Conservation (phyloP, 1,140 invertebrate species). For the Neodiprion fabricii region DNA sequence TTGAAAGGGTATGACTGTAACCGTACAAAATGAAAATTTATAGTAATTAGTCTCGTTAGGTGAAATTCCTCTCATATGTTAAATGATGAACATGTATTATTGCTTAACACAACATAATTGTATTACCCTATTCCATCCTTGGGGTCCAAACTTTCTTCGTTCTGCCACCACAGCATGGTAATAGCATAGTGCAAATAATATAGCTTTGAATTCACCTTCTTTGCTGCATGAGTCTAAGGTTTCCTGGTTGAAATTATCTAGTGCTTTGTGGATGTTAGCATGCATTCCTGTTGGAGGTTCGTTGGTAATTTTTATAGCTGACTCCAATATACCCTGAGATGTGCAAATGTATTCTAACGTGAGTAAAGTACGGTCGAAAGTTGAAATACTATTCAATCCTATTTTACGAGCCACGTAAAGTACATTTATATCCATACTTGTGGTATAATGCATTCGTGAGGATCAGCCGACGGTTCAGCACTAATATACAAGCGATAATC, state of each 20-base stretch:
- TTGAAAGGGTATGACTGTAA: conserved; percentile 72
- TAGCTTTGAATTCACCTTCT: conserved; percentile 92
- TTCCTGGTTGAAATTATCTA: conserved; percentile 94
- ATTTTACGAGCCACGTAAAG: not conserved
- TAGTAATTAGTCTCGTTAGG: not conserved
- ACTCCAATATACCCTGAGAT: conserved; percentile 85
- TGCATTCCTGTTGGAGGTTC: conserved; percentile 94
- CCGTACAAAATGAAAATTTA: conserved; percentile 6
- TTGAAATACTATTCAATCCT: not conserved
- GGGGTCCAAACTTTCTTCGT: conserved; percentile 90
- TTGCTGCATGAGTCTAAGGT: conserved; percentile 92
- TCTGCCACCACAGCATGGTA: conserved; percentile 96
- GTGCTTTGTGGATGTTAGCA: conserved; percentile 91
- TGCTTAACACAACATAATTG: too few relatives aligned
- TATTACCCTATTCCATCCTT: conserved; percentile 88
- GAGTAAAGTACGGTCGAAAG: not conserved
- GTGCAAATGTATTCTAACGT: not conserved
- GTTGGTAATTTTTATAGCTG: conserved; percentile 95
- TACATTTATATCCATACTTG: conserved; percentile 51
- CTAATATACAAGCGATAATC: conserved; percentile 71
- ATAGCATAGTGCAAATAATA: conserved; percentile 92
- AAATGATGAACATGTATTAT: not conserved
- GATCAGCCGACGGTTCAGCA: conserved; percentile 70
- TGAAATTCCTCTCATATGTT: conserved; percentile 2
- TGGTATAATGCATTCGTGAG: conserved; percentile 72